These are phyloP conservation scores for Rousettus madagascariensis DNA, from an alignment of 2,797 vertebrate genomes.

Conservation along the genomic window DNA sequence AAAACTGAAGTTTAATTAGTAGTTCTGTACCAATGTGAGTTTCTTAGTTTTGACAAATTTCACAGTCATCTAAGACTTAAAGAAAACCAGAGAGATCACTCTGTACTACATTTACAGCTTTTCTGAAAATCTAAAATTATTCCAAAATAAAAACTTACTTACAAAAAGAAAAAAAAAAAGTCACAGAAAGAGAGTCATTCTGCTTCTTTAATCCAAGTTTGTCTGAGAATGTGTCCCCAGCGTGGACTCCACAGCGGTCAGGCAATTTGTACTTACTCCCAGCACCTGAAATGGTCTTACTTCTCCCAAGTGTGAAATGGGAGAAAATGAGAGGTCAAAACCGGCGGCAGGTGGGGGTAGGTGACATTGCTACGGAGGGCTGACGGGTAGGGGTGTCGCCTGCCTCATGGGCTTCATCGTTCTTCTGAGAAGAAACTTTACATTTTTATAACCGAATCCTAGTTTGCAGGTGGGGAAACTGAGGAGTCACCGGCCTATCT, in stretches of 20 bases:
- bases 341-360: neutral
- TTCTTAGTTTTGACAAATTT: neutral
- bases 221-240: neutral
- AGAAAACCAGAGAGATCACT: neutral
- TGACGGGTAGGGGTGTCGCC: neutral
- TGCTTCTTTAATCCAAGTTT: neutral
- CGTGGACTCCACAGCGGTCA: rapidly evolving
- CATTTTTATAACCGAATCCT: neutral
- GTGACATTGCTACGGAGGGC: rapidly evolving
- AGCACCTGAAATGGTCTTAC: neutral
- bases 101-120: neutral
- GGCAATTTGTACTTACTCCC: neutral
- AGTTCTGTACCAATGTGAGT: neutral
- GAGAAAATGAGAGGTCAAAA: no score
- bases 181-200: neutral
- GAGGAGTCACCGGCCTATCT: neutral
- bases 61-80: neutral
- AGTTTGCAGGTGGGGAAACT: neutral
- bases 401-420: rapidly evolving
- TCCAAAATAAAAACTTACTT: neutral
- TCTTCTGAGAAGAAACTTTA: neutral
- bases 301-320: neutral
- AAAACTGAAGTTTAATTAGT: neutral
- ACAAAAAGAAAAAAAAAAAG: neutral
- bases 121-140: neutral